Evolutionary conservation across 2,797 vertebrate genomes (phyloP).

Genomic region (Cichlasoma orientale): DNA sequence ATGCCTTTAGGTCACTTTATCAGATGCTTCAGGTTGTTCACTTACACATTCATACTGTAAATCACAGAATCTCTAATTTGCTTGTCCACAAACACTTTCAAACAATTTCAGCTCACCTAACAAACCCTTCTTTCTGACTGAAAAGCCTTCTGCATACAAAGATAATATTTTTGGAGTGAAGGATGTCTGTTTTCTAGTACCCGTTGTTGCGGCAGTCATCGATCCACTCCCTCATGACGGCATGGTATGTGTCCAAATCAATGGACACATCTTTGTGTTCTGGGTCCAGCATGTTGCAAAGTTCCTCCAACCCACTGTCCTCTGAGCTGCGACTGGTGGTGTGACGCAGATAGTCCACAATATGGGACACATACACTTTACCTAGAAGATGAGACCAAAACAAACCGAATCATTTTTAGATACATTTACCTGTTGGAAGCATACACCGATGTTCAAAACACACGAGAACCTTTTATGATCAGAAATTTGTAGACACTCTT

Average conservation of each 20-base stretch:
- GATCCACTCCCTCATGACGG: slow-evolving; percentile 90
- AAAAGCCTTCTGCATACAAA: neutral
- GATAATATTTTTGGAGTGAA: neutral
- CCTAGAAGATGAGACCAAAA: slow-evolving; percentile 67
- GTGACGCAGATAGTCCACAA: slow-evolving; percentile 87
- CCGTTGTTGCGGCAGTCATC: slow-evolving; percentile 83
- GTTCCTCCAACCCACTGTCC: slow-evolving; percentile 86
- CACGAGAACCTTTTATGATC: neutral
- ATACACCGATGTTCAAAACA: neutral
- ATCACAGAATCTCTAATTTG: neutral
- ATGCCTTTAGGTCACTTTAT: neutral
- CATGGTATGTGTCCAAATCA: slow-evolving; percentile 87
- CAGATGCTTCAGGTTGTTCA: neutral
- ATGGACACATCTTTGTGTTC: slow-evolving; percentile 86
- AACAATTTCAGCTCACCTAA: neutral
- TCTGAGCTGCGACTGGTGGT: slow-evolving; percentile 83
- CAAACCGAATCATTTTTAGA: neutral
- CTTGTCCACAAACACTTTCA: neutral
- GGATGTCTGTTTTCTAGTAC: slow-evolving; percentile 62
- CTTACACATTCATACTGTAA: neutral
- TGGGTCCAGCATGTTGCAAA: slow-evolving; percentile 90
- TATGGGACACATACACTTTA: slow-evolving; percentile 87
- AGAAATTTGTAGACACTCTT: neutral
- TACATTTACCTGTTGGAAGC: neutral
- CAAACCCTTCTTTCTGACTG: neutral